Base-by-base conservation (phyloP, 2,888 invertebrate genomes). In the Lasioglossum oenotherae region DNA sequence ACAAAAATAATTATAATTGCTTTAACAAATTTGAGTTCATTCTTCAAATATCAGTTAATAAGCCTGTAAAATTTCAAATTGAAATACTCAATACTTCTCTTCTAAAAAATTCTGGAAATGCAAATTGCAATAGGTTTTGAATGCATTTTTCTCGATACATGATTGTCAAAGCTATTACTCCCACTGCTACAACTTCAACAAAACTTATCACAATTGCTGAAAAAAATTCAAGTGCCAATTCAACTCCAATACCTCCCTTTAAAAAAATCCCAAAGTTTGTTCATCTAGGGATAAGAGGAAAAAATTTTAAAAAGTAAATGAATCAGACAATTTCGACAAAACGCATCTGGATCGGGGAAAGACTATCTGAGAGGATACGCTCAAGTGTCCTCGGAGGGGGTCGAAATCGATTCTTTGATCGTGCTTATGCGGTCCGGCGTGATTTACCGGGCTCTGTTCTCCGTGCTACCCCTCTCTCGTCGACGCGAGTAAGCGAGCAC, bases 361-460 rank as follows among this genome's bases (percentile, higher is more conserved):
- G 49, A 41, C 41, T 8, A 31, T 73, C 44, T 6, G 23, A 27
- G 27, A 72, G 57, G 31, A 69, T 23, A 41, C 14, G 57, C n/a
- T 10, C 19, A 19, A 74, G 67, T 49, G 74, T 46, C 12, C 27
- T 49, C 74, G 38, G 19, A 49, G 74, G 72, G 53, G 35, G 46
- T 49, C 41, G 27, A 41, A n/a, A 67, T 78, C 74, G 72, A 67
- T 76, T 74, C 84, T 73, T 76, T 69, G 73, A 79, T 75, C 84
- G 81, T 75, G 73, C 78, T 76, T 73, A 76, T 69, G 60, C 72
- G 74, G 73, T 75, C 49, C 79, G 23, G 27, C 82, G 74, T 85
- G 85, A 85, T 85, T 82, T 85, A 85, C 73, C 41, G 77, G 46
- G 76, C 72, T 60, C 67, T 49, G 53, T 41, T 35, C 35, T 38